Evolutionary conservation across 2,113 vertebrate genomes (phyloP).

Genomic region (Plecotus auritus): DNA sequence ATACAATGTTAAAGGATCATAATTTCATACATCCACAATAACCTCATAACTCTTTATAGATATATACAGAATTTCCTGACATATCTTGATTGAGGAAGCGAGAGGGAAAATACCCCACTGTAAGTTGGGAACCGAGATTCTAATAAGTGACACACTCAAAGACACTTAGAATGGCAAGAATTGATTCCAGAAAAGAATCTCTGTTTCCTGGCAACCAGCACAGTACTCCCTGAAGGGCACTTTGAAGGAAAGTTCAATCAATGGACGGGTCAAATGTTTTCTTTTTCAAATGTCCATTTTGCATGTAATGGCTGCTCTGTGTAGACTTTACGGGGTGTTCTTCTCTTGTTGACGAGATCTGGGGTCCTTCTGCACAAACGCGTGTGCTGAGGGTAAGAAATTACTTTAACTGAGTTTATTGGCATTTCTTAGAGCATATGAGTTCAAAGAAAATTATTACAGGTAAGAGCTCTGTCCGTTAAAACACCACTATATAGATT

Average conservation of each 20-base stretch:
- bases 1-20: background rate
- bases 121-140: slow-evolving; percentile 15
- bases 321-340: background rate
- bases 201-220: slow-evolving; percentile 72
- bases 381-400: slow-evolving; percentile 70
- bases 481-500: slow-evolving; percentile 78
- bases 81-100: background rate
- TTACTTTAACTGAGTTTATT: slow-evolving; percentile 79
- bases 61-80: background rate
- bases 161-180: slow-evolving; percentile 62
- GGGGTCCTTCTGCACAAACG: slow-evolving; percentile 67
- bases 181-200: slow-evolving; percentile 66
- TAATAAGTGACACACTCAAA: slow-evolving; percentile 36
- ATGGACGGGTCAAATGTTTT: slow-evolving; percentile 73
- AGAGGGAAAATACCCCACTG: background rate
- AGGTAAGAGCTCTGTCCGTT: slow-evolving; percentile 80
- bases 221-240: slow-evolving; percentile 64
- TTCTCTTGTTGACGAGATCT: slow-evolving; percentile 43
- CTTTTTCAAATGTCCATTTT: slow-evolving; percentile 66
- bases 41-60: background rate
- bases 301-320: slow-evolving; percentile 50
- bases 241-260: slow-evolving; percentile 70
- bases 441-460: slow-evolving; percentile 85
- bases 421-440: slow-evolving; percentile 82
- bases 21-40: background rate